Evolutionary conservation across 2,888 invertebrate genomes (phyloP), one percentile per base, ranked within the genome.

Genomic region (Theodoxus fluviatilis): DNA sequence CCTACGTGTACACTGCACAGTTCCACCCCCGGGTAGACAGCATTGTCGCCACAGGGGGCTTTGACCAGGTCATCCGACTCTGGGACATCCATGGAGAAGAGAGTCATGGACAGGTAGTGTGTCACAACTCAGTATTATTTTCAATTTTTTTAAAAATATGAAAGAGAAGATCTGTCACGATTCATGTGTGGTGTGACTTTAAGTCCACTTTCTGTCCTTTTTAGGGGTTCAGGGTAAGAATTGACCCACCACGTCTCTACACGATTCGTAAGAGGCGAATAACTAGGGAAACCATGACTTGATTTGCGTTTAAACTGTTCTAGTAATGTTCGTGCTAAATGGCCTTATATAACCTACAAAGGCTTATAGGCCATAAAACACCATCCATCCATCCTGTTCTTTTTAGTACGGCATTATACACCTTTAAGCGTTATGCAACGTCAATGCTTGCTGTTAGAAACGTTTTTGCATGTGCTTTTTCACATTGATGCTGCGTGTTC

Each of bases 1-100:
- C 90, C 1, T 93, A 91, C 84, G 92, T 93, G 3, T 93, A 93
- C 82, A 89, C 89, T 71, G 90, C 90, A n/a, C 89, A 90, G 82
- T 90, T 90, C 80, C 88, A 89, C 66, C 88, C 89, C 1, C 85
- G 86, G 37, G 85, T 87, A 35, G 78, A 86, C 18, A 83, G 86
- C n/a, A 86, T 90, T 38, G 86, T 91, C 0, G 89, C 88, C 1
- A 91, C 92, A 0, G 92, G 91, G 7, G 91, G 92, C 78, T 92
- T 90, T 83, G 93, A 93, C 83, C 88, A 89, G 71, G 86, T 90
- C 9, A 85, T 92, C n/a, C 86, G 92, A 70, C 86, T 93, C 52
- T 93, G 92, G 93, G 84, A 84, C 67, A 77, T 86, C 7, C 74
- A 79, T 7, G 77, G 76, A 15, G 76, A 80, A 31, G 79, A 78